phyloP scores from a whole-genome alignment of 2,113 vertebrate species.

The Rostratula benghalensis region DNA sequence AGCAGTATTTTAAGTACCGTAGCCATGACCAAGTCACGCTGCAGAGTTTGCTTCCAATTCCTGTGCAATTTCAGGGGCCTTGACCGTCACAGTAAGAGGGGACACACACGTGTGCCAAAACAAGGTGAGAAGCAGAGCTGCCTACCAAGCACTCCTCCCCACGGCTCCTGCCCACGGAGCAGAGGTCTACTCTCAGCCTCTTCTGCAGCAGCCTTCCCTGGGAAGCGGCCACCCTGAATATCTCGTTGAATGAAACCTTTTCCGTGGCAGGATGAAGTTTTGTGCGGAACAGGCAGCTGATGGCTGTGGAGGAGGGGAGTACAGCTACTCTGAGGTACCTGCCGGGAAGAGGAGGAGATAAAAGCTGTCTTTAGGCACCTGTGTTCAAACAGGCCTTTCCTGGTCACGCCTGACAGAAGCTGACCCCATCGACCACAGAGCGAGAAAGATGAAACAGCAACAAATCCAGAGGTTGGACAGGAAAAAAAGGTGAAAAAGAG shows the following conservation, averaged over 20 bases:
- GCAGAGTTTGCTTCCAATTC: neutral
- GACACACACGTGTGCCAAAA: neutral
- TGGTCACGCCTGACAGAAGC: neutral
- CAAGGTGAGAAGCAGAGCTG: neutral
- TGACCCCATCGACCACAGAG: neutral
- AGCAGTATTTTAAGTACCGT: neutral
- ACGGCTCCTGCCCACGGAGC: slow-evolving; percentile 62
- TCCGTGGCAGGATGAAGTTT: slow-evolving; percentile 76
- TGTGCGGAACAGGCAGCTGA: slow-evolving; percentile 83
- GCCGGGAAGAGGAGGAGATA: neutral
- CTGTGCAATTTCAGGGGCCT: neutral
- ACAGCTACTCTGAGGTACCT: slow-evolving; percentile 82
- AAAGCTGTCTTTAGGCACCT: no score
- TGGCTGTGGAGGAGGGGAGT: slow-evolving; percentile 80
- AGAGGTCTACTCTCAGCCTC: slow-evolving; percentile 80
- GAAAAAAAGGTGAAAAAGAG: neutral
- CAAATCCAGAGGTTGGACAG: neutral
- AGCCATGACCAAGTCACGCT: neutral
- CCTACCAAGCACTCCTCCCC: slow-evolving; percentile 83
- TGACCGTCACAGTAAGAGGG: neutral
- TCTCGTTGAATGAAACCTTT: slow-evolving; percentile 71
- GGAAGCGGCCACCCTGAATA: slow-evolving; percentile 78
- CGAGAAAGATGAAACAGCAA: neutral
- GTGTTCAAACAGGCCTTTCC: neutral
- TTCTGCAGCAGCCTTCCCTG: slow-evolving; percentile 75